Base-by-base conservation (phyloP, 2,797 vertebrate species). In the Sebastes hubbsi region DNA sequence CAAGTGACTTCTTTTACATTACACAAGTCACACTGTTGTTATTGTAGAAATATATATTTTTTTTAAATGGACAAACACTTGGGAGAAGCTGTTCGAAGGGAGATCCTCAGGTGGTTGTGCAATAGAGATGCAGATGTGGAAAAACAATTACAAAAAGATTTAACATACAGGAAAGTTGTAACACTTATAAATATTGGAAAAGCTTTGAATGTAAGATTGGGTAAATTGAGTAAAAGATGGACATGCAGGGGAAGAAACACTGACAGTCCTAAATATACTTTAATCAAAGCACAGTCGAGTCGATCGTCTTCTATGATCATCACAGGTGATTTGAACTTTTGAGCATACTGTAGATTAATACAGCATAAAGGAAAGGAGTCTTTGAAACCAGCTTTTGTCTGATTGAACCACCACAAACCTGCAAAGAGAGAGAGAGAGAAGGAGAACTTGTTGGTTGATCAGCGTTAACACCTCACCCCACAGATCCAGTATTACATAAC, bases 401-500 rank as follows among this genome's bases (percentile, higher is more conserved):
- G 29, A 64, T 6, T 18, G n/a, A 78, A 42, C 30, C 34, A 0
- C 4, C 34, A 16, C 27, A 5, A n/a, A 66, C 60, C 36, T 6
- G 3, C 56, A 22, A 32, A 29, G 14, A 24, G 58, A 56, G 60
- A 56, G 24, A 32, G 20, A 49, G 20, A 55, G 24, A 32, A 22
- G 54, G 20, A 55, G n/a, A 80, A 58, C 10, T 71, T 46, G 59
- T 59, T 46, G 70, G 67, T 60, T 24, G 72, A 87, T 58, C 38
- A 42, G 20, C 8, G 27, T 58, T 20, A 77, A 71, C 8, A 20
- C 25, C 70, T 71, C 80, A 34, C 42, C 81, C 69, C 56, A 58
- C 61, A 63, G 79, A 73, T 49, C 61, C 72, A 52, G 27, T 4
- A 30, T 92, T 92, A 78, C 79, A 49, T 86, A 94, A 92, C 78